Base-by-base conservation (phyloP, 1,140 invertebrate species). In the Ips typographus region DNA sequence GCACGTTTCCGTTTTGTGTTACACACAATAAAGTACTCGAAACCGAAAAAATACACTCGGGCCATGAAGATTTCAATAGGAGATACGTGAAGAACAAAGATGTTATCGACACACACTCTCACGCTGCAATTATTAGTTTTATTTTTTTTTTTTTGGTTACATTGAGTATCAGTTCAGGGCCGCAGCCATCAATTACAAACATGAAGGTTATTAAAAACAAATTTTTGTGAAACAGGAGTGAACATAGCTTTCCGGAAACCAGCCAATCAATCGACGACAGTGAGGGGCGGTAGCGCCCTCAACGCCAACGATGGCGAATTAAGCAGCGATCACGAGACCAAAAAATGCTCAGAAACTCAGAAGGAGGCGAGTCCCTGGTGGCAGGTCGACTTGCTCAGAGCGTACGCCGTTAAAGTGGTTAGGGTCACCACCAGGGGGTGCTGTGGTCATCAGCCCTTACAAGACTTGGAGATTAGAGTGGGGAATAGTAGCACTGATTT, bases 321-420 rank as follows among this genome's bases (percentile, higher is more conserved):
- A 75, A 90, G 87, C 69, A 93, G 90, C 0, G 90, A 94, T 61
- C 93, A 95, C 75, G 93, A 95, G 75, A 91, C 91, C 1, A 90
- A 91, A 76, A 83, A 91, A 67, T 96, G 94, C 79, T 93, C 93
- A 0, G 93, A 95, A 81, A 96, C 94, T 0, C 89, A 92, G 74
- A 88, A 89, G 60, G 94, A 96, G 77, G 87, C 89, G 0, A 94
- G 92, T 6, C 94, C 94, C 0, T 96, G 93, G 93, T 96, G 94
- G 94, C 88, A 90, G 69, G 93, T 95, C 0, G 92, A 96, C 78
- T 82, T 96, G 7, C 83, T 96, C 3, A 84, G 90, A 51, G 87
- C 93, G 6, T 94, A 95, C 77, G 85, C 93, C 5, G 88, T 96
- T 43, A 89, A 90, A 76, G 91, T 93, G 4, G 90, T 96, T 5